Evolutionary conservation across 1,140 invertebrate species (phyloP).

Genomic region (Paraescarpia echinospica): DNA sequence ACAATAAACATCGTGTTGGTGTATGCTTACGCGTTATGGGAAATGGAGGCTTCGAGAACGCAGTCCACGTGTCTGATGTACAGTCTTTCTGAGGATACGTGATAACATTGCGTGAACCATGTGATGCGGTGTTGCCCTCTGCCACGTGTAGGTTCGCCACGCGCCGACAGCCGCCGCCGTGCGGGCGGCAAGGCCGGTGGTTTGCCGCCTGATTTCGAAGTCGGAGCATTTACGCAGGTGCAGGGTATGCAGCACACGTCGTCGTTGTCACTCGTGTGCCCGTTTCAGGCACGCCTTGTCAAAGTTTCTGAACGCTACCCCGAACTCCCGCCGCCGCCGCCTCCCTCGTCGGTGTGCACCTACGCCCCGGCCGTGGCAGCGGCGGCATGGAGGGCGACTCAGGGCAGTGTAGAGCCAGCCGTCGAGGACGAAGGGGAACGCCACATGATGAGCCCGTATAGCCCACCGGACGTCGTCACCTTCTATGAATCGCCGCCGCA

Average conservation of each 20-base stretch:
- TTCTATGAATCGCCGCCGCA: slow-evolving; percentile 10
- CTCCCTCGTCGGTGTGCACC: not conserved
- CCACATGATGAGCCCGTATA: not conserved
- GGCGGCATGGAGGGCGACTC: too few relatives aligned
- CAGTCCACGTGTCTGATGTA: not conserved
- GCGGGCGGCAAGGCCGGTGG: too few relatives aligned
- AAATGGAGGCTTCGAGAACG: not conserved
- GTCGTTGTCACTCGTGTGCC: not conserved
- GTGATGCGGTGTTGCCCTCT: not conserved
- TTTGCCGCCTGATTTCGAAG: not conserved
- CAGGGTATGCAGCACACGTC: not conserved
- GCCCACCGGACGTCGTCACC: not conserved
- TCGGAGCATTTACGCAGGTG: not conserved
- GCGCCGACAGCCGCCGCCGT: not conserved
- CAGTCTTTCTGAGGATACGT: not conserved
- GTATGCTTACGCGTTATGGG: too few relatives aligned
- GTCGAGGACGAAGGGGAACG: not conserved
- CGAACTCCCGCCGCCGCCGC: not conserved
- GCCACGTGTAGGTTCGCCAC: not conserved
- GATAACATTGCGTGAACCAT: not conserved
- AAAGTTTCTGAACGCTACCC: not conserved
- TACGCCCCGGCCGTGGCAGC: not conserved
- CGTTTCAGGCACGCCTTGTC: not conserved
- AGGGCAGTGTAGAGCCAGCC: not conserved
- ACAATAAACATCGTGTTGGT: not conserved